phyloP scores from a whole-genome alignment of 1,140 invertebrate species.

The Centruroides vittatus region DNA sequence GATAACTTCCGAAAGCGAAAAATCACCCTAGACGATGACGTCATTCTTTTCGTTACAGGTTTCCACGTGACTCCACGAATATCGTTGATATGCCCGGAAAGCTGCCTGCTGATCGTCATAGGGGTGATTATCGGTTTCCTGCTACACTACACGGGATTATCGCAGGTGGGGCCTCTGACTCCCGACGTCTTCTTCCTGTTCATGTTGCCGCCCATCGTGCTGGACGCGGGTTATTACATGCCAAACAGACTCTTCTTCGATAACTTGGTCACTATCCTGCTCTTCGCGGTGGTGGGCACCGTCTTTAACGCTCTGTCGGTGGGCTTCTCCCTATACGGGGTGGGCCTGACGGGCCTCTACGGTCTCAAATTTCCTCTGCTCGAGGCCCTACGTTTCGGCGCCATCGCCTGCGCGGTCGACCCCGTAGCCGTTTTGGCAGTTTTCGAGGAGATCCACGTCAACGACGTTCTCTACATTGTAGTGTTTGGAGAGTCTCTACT shows the following conservation, averaged over 20 bases:
- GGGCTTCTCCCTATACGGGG: constrained; percentile 71
- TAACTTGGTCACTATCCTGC: constrained; percentile 85
- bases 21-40: no score
- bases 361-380: constrained; percentile 52
- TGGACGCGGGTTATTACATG: constrained; percentile 90
- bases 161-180: constrained; percentile 62
- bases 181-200: constrained; percentile 92
- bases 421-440: constrained; percentile 96
- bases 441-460: constrained; percentile 98
- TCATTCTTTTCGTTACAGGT: constrained; percentile 38
- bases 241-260: constrained; percentile 91
- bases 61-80: constrained; percentile 86
- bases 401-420: constrained; percentile 93
- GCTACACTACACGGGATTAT: constrained; percentile 24
- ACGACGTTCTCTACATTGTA: constrained; percentile 96
- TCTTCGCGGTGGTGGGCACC: constrained; percentile 92
- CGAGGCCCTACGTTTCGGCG: constrained; percentile 84
- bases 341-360: constrained; percentile 71
- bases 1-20: no score
- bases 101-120: constrained; percentile 88
- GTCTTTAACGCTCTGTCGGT: constrained; percentile 91
- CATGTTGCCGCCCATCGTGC: constrained; percentile 90
- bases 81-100: constrained; percentile 84
- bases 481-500: constrained; percentile 97
- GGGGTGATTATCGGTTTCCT: constrained; percentile 72